Evolutionary conservation across 37 sponge, comb jelly and placozoan genomes (phyloP), one percentile per base, ranked within the genome.

Genomic region (Ephydatia muelleri): DNA sequence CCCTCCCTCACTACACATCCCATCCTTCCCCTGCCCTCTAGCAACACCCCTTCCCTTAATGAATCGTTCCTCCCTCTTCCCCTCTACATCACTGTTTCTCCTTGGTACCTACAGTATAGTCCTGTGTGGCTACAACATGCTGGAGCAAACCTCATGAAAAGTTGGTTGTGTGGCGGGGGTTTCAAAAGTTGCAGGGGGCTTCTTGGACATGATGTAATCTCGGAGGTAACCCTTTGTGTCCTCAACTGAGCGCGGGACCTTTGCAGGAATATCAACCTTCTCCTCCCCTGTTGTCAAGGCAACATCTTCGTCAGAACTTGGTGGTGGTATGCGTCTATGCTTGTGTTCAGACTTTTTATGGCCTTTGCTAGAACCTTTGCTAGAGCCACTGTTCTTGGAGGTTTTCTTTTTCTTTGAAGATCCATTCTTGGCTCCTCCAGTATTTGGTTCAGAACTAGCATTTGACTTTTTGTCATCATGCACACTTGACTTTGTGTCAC

Each of bases 101-200:
- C n/a, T n/a, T n/a, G n/a, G n/a, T n/a, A n/a, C n/a, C n/a, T n/a
- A n/a, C n/a, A n/a, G n/a, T n/a, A n/a, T n/a, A n/a, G n/a, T n/a
- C n/a, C n/a, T n/a, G n/a, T n/a, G n/a, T n/a, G n/a, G n/a, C n/a
- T n/a, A n/a, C n/a, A n/a, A n/a, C n/a, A n/a, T n/a, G n/a, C n/a
- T n/a, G 19, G 16, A 22, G 43, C 73, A 12, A 23, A 90, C 90
- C 86, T 90, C 77, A 66, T 90, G 90, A n/a, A 85, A 90, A 0
- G 85, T 16, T 25, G 86, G 82, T 2, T 84, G 65, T 5, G 90
- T 90, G 23, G 77, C 82, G 2, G 90, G 90, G n/a, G 86, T 77
- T 68, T 82, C 82, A 85, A 85, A 85, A 19, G 27, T 27, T 29
- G 86, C 67, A 29, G 86, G 90, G 8, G 90, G 90, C 69, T 90